These are phyloP conservation scores for Molossus molossus DNA, from an alignment of 2,797 vertebrate species.

Conservation along the genomic window DNA sequence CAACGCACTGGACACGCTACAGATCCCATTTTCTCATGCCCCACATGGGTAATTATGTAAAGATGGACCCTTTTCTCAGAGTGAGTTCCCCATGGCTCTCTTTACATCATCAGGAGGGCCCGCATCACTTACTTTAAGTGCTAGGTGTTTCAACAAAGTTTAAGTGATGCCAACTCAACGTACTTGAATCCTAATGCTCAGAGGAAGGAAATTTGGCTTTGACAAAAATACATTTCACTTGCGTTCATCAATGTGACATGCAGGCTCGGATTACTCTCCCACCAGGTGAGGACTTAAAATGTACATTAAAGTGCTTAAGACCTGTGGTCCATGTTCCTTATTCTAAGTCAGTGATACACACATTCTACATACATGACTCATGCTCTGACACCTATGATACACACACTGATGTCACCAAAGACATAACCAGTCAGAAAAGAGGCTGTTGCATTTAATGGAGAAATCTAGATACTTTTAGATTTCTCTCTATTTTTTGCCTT, in stretches of 20 bases:
- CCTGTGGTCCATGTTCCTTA: conserved; percentile 32
- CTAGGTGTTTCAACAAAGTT: conserved; percentile 82
- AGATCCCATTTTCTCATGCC: conserved; percentile 63
- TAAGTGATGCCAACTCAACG: conserved; percentile 57
- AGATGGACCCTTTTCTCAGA: conserved; percentile 72
- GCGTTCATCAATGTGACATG: conserved; percentile 78
- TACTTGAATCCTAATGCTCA: conserved; percentile 45
- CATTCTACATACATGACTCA: conserved; percentile 68
- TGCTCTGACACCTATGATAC: background rate
- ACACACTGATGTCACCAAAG: fast-evolving
- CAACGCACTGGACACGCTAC: conserved; percentile 57
- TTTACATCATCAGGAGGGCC: conserved; percentile 78
- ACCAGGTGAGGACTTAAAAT: conserved; percentile 76
- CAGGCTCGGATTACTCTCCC: conserved; percentile 65
- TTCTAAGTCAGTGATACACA: conserved; percentile 57
- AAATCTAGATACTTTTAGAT: background rate
- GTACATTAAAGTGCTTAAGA: conserved; percentile 77
- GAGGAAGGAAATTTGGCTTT: conserved; percentile 58
- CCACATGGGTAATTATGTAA: conserved; percentile 67
- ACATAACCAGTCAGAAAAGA: background rate
- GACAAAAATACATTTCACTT: conserved; percentile 70
- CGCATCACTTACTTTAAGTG: conserved; percentile 76
- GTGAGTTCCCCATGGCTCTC: conserved; percentile 62
- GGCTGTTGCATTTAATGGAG: background rate
- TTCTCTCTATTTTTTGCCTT: background rate